Evolutionary conservation across 2,113 vertebrate species (phyloP).

Genomic region (Seriola quinqueradiata): DNA sequence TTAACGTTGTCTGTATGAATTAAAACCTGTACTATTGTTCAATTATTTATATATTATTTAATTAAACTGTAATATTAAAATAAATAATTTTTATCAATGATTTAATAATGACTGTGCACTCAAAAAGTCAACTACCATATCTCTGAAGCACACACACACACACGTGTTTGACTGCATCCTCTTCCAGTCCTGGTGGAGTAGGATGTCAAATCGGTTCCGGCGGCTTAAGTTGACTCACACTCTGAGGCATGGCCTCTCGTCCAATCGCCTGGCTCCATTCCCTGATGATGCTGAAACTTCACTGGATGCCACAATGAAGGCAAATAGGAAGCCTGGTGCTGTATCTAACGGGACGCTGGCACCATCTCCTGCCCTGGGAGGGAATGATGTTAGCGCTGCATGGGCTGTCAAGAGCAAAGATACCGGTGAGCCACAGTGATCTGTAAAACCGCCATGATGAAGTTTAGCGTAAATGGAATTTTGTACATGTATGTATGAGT

Average conservation of each 20-base stretch:
- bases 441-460: not conserved
- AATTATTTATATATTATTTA: not conserved
- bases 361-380: slow-evolving; percentile 57
- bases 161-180: not conserved
- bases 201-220: slow-evolving; percentile 98
- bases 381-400: slow-evolving; percentile 75
- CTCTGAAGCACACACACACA: too few relatives aligned
- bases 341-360: slow-evolving; percentile 43
- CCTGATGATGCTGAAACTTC: slow-evolving; percentile 85
- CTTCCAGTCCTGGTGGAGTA: slow-evolving; percentile 96
- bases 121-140: not conserved
- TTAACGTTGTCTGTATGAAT: not conserved
- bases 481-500: not conserved
- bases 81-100: too few relatives aligned
- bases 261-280: slow-evolving; percentile 91
- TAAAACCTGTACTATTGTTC: not conserved
- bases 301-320: slow-evolving; percentile 91
- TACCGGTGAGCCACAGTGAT: slow-evolving; percentile 79
- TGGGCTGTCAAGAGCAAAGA: slow-evolving; percentile 86
- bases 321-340: slow-evolving; percentile 70
- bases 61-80: not conserved
- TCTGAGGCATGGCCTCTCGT: slow-evolving; percentile 91
- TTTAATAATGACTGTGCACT: too few relatives aligned
- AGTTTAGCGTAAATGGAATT: not conserved
- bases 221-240: slow-evolving; percentile 96